Conservation (phyloP, 2,888 invertebrate genomes). For the Drosophila acutilabella region DNA sequence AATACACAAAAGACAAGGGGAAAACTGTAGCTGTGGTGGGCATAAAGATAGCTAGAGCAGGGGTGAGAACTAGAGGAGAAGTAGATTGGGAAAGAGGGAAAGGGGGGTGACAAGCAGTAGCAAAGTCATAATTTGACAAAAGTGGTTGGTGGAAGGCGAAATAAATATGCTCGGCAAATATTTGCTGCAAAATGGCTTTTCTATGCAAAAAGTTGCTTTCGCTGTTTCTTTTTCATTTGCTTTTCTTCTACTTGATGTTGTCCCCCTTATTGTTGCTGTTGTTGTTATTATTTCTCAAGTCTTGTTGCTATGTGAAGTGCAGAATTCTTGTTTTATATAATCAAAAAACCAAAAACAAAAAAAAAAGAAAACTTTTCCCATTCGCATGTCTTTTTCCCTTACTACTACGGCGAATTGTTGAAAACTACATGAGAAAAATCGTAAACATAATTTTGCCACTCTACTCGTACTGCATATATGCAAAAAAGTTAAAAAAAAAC, state of each 20-base stretch:
- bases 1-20: not conserved
- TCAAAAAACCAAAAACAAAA: constrained; percentile 31
- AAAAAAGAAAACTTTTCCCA: constrained; percentile 43
- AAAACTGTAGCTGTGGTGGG: constrained; percentile 4
- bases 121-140: constrained; percentile 76
- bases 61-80: not conserved
- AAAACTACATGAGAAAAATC: constrained; percentile 48
- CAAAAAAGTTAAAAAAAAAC: not conserved
- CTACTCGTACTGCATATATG: constrained; percentile 10
- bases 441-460: constrained; percentile 53
- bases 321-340: constrained; percentile 51
- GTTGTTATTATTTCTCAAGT: constrained; percentile 22
- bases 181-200: constrained; percentile 68
- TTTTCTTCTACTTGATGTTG: constrained; percentile 10
- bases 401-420: constrained; percentile 11
- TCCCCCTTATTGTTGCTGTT: constrained; percentile 13
- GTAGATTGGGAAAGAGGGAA: not conserved
- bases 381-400: constrained; percentile 29
- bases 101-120: constrained; percentile 29
- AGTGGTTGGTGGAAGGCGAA: constrained; percentile 61
- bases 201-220: constrained; percentile 58
- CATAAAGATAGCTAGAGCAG: not conserved
- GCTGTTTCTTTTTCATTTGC: constrained; percentile 37
- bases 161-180: constrained; percentile 74
- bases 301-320: constrained; percentile 41